Base-by-base conservation (phyloP, 2,797 vertebrate genomes). In the Chloroceryle inda region DNA sequence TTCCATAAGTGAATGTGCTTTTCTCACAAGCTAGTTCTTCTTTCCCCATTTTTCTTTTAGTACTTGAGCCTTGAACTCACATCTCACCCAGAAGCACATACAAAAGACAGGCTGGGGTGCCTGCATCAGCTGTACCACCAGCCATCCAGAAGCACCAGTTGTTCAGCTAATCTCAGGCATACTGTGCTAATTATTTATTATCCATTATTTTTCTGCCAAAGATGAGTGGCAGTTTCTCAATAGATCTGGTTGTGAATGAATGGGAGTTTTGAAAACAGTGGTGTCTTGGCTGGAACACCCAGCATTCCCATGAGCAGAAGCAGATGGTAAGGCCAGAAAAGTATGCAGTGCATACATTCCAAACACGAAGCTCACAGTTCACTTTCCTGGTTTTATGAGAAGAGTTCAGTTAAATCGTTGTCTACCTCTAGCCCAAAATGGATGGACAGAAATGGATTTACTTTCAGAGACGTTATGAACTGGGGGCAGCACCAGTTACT, bases 141-240 rank as follows among this genome's bases (percentile, higher is more conserved):
- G 1, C 66, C 0, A 0, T 61, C 52, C 64, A 80, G 82, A 96
- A 80, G 55, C 74, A 92, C 24, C 11, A 14, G 68, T 37, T 93
- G 66, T 88, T 94, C 91, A 53, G 67, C 22, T 73, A 87, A 94
- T 92, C 89, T 76, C 45, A 77, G 71, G 47, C 50, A 77, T 77
- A 94, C 56, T 94, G 92, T 94, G 74, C 19, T 95, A 89, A 89
- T 92, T 90, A 96, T 75, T 89, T 82, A 56, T 61, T 38, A 38
- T 93, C 94, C 24, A 66, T 95, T 96, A 92, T 94, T 95, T 56
- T 95, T 88, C 83, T 96, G 80, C 75, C 83, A 79, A 56, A 44
- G 42, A 58, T 45, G 31, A 76, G 55, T 88, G 69, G 56, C 58
- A 83, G 31, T 84, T 92, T 79, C 75, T 96, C 90, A 95, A 71